Conservation (phyloP, 2,888 invertebrate genomes). For the Galeruca laticollis region DNA sequence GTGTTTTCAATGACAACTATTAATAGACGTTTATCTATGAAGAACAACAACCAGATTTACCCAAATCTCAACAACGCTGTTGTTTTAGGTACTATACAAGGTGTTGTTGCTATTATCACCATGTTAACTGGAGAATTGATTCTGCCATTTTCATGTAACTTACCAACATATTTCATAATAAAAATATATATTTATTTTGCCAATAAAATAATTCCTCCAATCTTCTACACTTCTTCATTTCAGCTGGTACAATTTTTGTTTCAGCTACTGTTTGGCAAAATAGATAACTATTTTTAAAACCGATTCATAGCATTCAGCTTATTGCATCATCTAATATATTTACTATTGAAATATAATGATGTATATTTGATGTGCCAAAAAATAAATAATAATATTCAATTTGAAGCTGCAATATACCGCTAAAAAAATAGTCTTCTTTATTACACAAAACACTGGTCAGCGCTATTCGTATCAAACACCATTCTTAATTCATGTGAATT, state of each 20-base stretch:
- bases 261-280: not conserved
- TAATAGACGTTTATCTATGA: slow-evolving; percentile 64
- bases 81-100: slow-evolving; percentile 56
- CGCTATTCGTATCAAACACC: too few species aligned
- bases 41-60: slow-evolving; percentile 58
- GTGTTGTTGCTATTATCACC: slow-evolving; percentile 38
- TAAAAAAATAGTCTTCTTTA: too few species aligned
- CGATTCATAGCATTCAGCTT: not conserved
- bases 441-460: too few species aligned
- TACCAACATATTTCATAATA: slow-evolving; percentile 8
- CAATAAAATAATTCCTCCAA: not conserved
- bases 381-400: too few species aligned
- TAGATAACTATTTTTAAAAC: not conserved
- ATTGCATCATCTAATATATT: slow-evolving; percentile 1
- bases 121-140: slow-evolving; percentile 29
- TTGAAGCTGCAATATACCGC: too few species aligned
- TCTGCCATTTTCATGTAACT: slow-evolving; percentile 19
- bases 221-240: too few species aligned
- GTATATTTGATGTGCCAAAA: too few species aligned
- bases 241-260: not conserved
- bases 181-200: not conserved
- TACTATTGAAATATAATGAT: not conserved
- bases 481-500: too few species aligned
- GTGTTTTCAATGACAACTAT: slow-evolving; percentile 64
- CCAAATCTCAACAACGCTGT: slow-evolving; percentile 52